Percentiles rank a stretch among this genome's conserved stretches.
phyloP scores from a whole-genome alignment of 2,888 invertebrate species.

The Ophioninae sp. region DNA sequence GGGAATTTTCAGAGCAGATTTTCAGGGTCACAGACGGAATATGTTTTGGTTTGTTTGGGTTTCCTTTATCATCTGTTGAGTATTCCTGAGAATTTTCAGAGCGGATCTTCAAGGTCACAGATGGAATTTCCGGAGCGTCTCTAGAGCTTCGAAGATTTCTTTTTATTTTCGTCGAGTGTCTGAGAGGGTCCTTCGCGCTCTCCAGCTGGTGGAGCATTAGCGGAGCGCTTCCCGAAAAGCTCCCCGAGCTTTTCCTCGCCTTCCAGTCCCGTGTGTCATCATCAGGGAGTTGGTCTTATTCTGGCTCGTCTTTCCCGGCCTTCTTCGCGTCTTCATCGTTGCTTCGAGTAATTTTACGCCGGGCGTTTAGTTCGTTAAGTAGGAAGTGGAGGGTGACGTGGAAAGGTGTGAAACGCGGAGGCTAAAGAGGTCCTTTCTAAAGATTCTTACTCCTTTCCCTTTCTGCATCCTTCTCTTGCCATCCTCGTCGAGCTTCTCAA shows the following conservation, averaged over 20 bases:
- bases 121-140: slow-evolving; percentile 2
- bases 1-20: no score
- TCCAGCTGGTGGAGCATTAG: slow-evolving; percentile 24
- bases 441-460: slow-evolving; percentile 6
- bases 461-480: not conserved
- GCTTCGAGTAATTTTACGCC: slow-evolving; percentile 49
- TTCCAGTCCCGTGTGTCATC: slow-evolving; percentile 11
- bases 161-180: slow-evolving; percentile 19
- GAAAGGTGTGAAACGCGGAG: slow-evolving; percentile 4
- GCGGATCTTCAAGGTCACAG: no score
- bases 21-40: no score
- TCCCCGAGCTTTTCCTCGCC: slow-evolving; percentile 12
- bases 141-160: not conserved
- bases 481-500: not conserved
- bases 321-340: slow-evolving; percentile 33
- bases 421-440: slow-evolving; percentile 39
- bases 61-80: no score
- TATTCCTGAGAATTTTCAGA: no score
- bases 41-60: no score
- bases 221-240: slow-evolving; percentile 32
- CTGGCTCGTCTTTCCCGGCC: slow-evolving; percentile 10
- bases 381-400: slow-evolving; percentile 28
- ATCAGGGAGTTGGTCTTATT: slow-evolving; percentile 25
- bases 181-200: slow-evolving; percentile 48
- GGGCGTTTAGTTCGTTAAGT: slow-evolving; percentile 55